Conservation (phyloP, 1,140 invertebrate genomes). For the Tachypleus tridentatus region DNA sequence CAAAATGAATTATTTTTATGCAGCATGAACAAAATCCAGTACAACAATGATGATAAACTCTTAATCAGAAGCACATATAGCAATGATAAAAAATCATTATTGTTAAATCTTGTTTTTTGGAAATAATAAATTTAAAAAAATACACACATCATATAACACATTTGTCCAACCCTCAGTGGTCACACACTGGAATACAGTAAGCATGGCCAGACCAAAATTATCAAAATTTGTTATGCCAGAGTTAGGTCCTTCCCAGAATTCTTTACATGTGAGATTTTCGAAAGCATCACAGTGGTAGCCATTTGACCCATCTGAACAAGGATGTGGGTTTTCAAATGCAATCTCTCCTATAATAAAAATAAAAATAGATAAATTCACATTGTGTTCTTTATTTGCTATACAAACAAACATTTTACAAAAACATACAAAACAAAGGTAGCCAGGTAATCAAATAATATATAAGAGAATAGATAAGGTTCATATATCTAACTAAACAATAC, state of each 20-base stretch:
- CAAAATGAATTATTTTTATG: too few species aligned
- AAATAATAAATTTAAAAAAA: too few species aligned
- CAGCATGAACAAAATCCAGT: too few species aligned
- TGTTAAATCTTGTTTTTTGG: too few species aligned
- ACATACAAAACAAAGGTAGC: too few species aligned
- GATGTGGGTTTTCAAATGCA: conserved; percentile 56
- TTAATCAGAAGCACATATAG: too few species aligned
- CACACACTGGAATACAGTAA: conserved; percentile 97
- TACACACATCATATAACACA: conserved; percentile 43
- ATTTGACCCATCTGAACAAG: conserved; percentile 61
- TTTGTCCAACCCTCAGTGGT: conserved; percentile 93
- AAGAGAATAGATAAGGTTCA: too few species aligned
- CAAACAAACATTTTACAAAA: conserved; percentile 22
- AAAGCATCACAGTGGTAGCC: conserved; percentile 53
- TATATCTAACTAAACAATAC: too few species aligned
- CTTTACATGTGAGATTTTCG: conserved; percentile 43
- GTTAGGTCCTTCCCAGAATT: conserved; percentile 83
- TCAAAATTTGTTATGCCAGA: conserved; percentile 97
- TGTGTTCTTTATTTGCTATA: conserved; percentile 47
- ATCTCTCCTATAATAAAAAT: conserved; percentile 12
- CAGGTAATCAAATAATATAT: too few species aligned
- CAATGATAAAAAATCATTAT: too few species aligned
- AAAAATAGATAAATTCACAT: too few species aligned
- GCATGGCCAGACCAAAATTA: conserved; percentile 96
- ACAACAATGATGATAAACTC: too few species aligned